phyloP scores from a whole-genome alignment of 2,113 vertebrate genomes.

The Hydropotes inermis region DNA sequence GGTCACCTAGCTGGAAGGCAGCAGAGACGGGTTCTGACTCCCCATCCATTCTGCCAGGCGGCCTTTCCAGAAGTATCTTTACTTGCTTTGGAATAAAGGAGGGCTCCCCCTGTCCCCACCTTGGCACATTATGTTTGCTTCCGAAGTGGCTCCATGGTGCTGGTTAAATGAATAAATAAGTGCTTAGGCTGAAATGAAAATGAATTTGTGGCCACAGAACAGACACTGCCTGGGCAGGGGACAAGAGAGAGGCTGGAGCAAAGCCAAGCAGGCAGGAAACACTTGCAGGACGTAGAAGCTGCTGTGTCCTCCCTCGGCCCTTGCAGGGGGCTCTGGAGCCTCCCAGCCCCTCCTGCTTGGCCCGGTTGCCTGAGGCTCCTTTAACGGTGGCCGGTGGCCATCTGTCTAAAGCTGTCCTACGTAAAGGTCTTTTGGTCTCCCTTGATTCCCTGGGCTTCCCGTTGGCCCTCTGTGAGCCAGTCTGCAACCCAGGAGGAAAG shows the following conservation, averaged over 20 bases:
- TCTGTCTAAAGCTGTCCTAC: neutral
- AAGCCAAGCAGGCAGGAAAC: neutral
- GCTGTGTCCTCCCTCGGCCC: neutral
- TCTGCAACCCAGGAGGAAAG: neutral
- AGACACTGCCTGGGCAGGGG: neutral
- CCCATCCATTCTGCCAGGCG: neutral
- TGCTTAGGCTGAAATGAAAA: neutral
- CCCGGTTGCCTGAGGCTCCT: neutral
- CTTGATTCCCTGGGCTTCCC: neutral
- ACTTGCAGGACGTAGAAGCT: neutral
- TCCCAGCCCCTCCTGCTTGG: neutral
- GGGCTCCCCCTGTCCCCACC: neutral
- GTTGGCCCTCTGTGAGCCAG: neutral
- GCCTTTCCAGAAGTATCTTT: neutral
- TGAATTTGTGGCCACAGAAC: neutral
- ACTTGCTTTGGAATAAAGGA: neutral
- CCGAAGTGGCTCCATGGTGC: neutral
- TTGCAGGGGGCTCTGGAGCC: neutral
- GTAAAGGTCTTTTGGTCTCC: neutral
- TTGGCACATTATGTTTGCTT: neutral
- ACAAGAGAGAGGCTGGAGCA: neutral
- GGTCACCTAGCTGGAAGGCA: neutral
- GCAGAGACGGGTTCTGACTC: neutral
- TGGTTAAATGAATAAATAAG: neutral
- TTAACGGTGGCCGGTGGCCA: neutral